Evolutionary conservation across 2,888 invertebrate species (phyloP).

Genomic region (Leucoptera coffeella): DNA sequence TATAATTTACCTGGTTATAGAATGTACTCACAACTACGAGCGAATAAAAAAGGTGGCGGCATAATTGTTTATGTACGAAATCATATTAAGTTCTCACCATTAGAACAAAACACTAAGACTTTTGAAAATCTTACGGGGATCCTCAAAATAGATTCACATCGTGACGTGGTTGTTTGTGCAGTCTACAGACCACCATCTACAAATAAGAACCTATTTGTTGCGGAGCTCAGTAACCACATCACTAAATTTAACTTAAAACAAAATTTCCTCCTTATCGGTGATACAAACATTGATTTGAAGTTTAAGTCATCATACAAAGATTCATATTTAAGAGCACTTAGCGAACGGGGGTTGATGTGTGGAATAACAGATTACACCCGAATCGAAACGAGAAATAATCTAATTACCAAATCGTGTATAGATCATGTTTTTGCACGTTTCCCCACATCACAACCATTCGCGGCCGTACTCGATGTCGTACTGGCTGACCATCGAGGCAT

Average conservation of each 20-base stretch:
- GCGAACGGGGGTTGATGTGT: constrained; percentile 3
- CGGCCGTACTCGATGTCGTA: too few species aligned
- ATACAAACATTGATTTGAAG: constrained; percentile 5
- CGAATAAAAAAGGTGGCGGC: too few species aligned
- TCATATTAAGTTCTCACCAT: too few species aligned
- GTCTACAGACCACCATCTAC: constrained; percentile 6
- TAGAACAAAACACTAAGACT: too few species aligned
- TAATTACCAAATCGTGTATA: constrained; percentile 5
- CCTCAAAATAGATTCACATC: neutral
- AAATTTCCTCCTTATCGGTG: constrained; percentile 4
- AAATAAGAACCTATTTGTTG: constrained; percentile 2
- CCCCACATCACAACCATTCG: too few species aligned
- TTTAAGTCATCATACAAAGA: too few species aligned
- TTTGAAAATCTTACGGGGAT: constrained; percentile 4
- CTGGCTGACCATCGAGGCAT: too few species aligned
- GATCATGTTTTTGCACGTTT: constrained; percentile 6
- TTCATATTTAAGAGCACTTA: constrained; percentile 3
- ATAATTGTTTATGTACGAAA: too few species aligned
- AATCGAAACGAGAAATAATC: constrained; percentile 3
- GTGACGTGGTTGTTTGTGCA: constrained; percentile 3
- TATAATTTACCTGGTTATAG: too few species aligned
- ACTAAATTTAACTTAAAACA: neutral
- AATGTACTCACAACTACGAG: too few species aligned
- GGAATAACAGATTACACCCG: constrained; percentile 5
- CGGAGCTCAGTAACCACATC: constrained; percentile 1